Conservation (phyloP, 1,140 invertebrate genomes). For the Venturia canescens region DNA sequence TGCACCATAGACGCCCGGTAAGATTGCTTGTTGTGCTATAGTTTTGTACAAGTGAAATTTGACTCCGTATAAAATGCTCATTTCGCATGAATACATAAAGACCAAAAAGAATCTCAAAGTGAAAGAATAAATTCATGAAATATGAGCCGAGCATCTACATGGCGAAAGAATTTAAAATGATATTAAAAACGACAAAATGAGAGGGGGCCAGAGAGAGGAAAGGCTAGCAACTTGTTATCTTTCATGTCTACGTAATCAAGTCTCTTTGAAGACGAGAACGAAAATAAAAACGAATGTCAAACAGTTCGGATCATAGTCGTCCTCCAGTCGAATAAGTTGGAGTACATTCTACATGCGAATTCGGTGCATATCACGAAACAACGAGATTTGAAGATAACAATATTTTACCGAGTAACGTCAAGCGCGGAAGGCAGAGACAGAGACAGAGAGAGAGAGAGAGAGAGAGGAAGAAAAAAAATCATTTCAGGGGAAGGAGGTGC, state of each 20-base stretch:
- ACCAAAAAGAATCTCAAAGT: background rate
- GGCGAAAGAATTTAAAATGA: no score
- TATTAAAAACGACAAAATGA: no score
- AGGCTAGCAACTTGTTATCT: no score
- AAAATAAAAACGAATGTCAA: no score
- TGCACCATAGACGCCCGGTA: background rate
- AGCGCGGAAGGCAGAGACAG: background rate
- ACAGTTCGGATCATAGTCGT: no score
- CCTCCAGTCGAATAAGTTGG: no score
- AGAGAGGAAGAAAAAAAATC: background rate
- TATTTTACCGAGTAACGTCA: background rate
- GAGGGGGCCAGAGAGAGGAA: no score
- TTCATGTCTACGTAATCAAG: no score
- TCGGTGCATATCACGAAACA: no score
- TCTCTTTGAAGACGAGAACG: no score
- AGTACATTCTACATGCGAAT: no score
- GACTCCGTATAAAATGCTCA: background rate
- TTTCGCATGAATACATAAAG: background rate
- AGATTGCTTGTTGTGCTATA: conserved; percentile 8
- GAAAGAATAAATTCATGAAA: background rate
- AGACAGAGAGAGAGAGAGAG: background rate
- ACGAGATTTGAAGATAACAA: background rate
- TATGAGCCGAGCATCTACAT: no score
- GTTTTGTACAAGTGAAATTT: background rate
- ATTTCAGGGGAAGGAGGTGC: background rate